A percentile compares a stretch with the other conserved stretches of the same genome.
Conservation (phyloP, 2,113 vertebrate genomes). For the Ceyx melanurus region DNA sequence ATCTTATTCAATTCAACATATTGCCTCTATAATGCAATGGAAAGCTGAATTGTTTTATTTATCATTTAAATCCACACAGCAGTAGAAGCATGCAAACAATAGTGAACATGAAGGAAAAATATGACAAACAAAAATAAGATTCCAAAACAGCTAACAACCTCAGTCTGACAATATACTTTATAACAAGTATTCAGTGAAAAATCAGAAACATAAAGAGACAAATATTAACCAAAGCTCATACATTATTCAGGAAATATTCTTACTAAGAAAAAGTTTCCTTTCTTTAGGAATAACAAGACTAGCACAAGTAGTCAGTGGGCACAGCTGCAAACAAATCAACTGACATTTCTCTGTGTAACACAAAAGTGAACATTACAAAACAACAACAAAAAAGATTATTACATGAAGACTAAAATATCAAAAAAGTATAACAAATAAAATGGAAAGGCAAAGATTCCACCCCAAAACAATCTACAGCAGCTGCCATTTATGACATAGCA, state of each 20-base stretch:
- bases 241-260: not conserved
- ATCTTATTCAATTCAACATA: not conserved
- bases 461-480: not conserved
- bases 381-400: not conserved
- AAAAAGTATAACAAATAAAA: not conserved
- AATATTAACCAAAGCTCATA: not conserved
- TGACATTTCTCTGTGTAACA: not conserved
- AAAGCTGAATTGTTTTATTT: not conserved
- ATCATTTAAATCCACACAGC: not conserved
- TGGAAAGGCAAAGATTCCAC: not conserved
- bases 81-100: not conserved
- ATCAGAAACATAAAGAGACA: not conserved
- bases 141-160: not conserved
- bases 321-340: not conserved
- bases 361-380: not conserved
- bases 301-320: not conserved
- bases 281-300: not conserved
- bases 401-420: not conserved
- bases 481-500: not conserved
- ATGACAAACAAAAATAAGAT: not conserved
- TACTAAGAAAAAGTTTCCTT: not conserved
- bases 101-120: not conserved
- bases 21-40: not conserved
- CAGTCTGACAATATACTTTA: not conserved
- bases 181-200: not conserved